Base-by-base conservation (phyloP, 1,140 invertebrate species). In the Drosophila dunni region DNA sequence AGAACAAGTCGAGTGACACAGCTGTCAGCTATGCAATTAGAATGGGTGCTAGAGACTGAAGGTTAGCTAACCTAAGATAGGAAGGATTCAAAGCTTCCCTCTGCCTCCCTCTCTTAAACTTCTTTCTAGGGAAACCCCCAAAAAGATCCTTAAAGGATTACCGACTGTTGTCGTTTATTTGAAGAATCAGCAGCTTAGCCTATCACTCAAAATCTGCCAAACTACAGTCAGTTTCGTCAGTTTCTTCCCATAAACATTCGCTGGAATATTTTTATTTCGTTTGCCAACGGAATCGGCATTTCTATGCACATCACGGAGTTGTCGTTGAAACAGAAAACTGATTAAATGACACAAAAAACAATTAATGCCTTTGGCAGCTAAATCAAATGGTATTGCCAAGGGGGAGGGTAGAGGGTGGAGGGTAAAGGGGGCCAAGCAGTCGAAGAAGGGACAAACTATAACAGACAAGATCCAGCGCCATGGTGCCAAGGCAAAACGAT, bases 341-440 rank as follows among this genome's bases (percentile, higher is more conserved):
- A 75, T 71, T 72, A 72, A 75, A 75, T 71, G 68, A 72, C 73
- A 69, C 71, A 74, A 80, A 78, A 73, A 89, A 88, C 84, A 84
- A 89, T 83, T 89, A 80, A 88, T 84, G 85, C 81, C 82, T 85
- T 56, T 69, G 64, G 42, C 65, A 68, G 76, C 40, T 70, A 76
- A 88, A 88, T 88, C 83, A 88, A 88, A 88, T 88, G 80, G 77
- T 89, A 88, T 89, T 83, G 79, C 79, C 76, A 86, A 88, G 84
- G 44, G n/a, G 34, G 17, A 48, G n/a, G 57, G 20, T 11, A 29
- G n/a, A 1, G 44, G 24, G 34, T 36, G 24, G 24, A 29, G 2
- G 24, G 24, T 1, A 11, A 29, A 7, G 3, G 44, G 24, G 34
- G 46, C 51, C 24, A 38, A 15, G 9, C 15, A 20, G 2, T 20